phyloP scores from a whole-genome alignment of 2,797 vertebrate genomes.

The Amphiprion clarkii region DNA sequence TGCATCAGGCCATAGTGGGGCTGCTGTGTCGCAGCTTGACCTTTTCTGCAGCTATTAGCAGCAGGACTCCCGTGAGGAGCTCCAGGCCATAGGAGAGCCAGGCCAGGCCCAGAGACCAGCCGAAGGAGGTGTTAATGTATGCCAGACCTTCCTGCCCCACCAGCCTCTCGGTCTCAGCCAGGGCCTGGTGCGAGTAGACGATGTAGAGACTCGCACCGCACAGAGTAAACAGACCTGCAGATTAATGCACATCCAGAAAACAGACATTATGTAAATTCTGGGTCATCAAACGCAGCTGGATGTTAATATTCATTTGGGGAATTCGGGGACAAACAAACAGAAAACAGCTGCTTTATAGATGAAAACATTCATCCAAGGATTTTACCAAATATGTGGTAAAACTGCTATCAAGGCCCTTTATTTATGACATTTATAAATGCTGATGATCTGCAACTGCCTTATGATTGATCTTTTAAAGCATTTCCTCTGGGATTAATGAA shows the following conservation, averaged over 20 bases:
- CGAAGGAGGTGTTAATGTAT: slow-evolving; percentile 76
- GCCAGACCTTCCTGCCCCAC: slow-evolving; percentile 71
- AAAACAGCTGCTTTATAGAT: background rate
- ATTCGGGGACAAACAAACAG: background rate
- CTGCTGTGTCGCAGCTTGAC: slow-evolving; percentile 45
- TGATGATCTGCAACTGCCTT: no score
- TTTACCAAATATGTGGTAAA: background rate
- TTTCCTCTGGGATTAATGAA: no score
- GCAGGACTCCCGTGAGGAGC: slow-evolving; percentile 72
- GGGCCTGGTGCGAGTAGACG: slow-evolving; percentile 81
- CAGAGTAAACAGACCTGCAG: slow-evolving; percentile 84
- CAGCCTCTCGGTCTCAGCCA: slow-evolving; percentile 71
- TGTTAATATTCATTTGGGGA: background rate
- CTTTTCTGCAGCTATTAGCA: slow-evolving; percentile 74
- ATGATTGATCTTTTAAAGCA: no score
- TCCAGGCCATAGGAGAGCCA: slow-evolving; percentile 85
- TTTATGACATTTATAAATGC: background rate
- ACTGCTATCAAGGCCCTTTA: background rate
- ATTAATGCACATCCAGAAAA: background rate
- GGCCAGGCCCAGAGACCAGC: slow-evolving; percentile 86
- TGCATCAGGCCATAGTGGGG: slow-evolving; percentile 43
- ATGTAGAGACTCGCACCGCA: slow-evolving; percentile 82
- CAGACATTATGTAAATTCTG: background rate
- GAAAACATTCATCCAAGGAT: background rate
- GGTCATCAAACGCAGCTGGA: background rate